These are phyloP conservation scores for Taphrorychus bicolor DNA, from an alignment of 2,888 invertebrate genomes.

Conservation along the genomic window DNA sequence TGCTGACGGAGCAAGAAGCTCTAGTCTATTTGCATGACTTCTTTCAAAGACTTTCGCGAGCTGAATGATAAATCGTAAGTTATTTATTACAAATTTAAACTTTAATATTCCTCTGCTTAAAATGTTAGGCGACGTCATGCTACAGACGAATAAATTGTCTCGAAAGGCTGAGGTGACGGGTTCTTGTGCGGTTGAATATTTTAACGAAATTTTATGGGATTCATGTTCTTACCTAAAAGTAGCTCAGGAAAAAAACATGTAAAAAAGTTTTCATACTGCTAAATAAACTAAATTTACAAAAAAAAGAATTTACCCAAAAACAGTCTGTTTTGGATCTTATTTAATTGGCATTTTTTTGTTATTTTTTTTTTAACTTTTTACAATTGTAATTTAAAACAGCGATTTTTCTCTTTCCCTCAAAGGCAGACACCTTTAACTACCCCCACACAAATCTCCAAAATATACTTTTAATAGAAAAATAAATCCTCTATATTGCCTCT, in stretches of 20 bases:
- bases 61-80: conserved; percentile 22
- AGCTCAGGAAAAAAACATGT: too few species aligned
- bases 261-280: too few species aligned
- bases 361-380: too few species aligned
- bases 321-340: too few species aligned
- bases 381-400: neutral
- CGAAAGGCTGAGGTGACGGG: neutral
- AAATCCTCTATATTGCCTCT: neutral
- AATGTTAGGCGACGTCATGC: neutral
- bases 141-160: neutral
- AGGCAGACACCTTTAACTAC: neutral
- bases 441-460: neutral
- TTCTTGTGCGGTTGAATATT: too few species aligned
- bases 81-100: conserved; percentile 27
- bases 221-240: too few species aligned
- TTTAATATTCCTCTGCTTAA: conserved; percentile 14
- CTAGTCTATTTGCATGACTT: conserved; percentile 34
- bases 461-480: neutral
- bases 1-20: conserved; percentile 27
- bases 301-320: too few species aligned
- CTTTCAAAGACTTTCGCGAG: conserved; percentile 8
- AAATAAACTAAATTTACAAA: too few species aligned
- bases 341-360: too few species aligned
- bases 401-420: neutral
- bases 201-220: neutral